Base-by-base conservation (phyloP, 2,888 invertebrate species). In the Galeopsomyia nigrocyanea region DNA sequence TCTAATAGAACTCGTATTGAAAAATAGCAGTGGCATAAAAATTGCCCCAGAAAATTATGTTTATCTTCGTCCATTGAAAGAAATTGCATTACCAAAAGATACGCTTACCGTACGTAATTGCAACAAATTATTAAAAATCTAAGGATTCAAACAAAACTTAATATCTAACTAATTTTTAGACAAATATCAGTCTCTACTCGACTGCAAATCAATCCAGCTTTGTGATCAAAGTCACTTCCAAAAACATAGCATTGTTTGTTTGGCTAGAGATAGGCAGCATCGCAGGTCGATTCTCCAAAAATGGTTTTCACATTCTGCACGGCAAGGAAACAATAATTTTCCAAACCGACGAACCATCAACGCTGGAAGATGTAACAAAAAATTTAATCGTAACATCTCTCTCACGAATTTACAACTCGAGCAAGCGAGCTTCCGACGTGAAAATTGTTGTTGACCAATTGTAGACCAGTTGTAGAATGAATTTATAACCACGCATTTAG, bases 201-300 rank as follows among this genome's bases (percentile, higher is more conserved):
- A 26, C 5, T 26, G 5, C 5, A 26, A 80, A 79, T 73, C 78
- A 80, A 76, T 51, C 75, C 9, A 26, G 5, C 3, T 82, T 84
- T 51, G 77, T 83, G 17, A 81, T 90, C 16, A 81, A 82, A 46
- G 65, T 90, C 14, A 79, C 77, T 62, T 86, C 90, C 0, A 87
- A 90, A 76, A 87, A 88, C 1, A 87, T 92, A 50, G 90, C 92
- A 0, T 86, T 92, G 10, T 94, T 93, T 83, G 89, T 94, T 0
- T 94, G 93, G 92, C 83, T 94, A 21, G 92, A 93, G 76, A 83
- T 89, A 0, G 85, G 83, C 3, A 82, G 84, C 64, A 82, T 88
- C 53, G 82, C 81, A 14, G 95, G 95, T 1, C 87, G 86, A 71
- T 95, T 95, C 84, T 91, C 91, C 0, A 92, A 94, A 78, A 95